A percentile compares a stretch with the other conserved stretches of the same genome.
Conservation (phyloP, 2,113 vertebrate species). For the Tragelaphus buxtoni region DNA sequence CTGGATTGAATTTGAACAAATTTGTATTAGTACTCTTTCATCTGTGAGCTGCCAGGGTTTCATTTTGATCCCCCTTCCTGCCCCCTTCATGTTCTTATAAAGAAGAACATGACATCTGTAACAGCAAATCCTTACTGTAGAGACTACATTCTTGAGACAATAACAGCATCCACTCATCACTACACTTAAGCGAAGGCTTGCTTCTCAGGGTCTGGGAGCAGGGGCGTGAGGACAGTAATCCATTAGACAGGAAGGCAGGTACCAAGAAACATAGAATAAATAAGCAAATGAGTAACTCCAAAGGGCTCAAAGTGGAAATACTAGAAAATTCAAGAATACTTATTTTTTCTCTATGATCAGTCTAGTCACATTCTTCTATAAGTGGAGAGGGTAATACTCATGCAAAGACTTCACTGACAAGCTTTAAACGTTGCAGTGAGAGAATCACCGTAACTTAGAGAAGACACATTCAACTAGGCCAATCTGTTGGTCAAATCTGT, state of each 20-base stretch:
- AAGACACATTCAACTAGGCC: background rate
- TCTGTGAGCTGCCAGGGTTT: background rate
- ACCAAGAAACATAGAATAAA: background rate
- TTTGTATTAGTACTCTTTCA: background rate
- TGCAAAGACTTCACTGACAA: background rate
- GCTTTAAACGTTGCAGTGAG: background rate
- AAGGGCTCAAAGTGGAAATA: background rate
- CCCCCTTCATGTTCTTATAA: background rate
- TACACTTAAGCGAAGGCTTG: background rate
- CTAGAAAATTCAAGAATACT: background rate
- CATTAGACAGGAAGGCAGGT: background rate
- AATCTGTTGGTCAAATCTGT: background rate
- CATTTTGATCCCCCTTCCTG: background rate
- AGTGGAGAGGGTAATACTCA: background rate
- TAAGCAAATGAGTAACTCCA: background rate
- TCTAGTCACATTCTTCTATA: background rate
- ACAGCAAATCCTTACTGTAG: background rate
- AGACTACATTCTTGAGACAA: background rate
- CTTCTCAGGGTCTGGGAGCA: fast-evolving
- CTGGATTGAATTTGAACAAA: background rate
- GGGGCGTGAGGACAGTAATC: background rate
- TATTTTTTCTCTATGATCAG: background rate
- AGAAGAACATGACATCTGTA: background rate
- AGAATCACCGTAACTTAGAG: background rate
- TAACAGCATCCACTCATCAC: no score